These are phyloP conservation scores for Perccottus glenii DNA, from an alignment of 2,113 vertebrate species.

Conservation along the genomic window DNA sequence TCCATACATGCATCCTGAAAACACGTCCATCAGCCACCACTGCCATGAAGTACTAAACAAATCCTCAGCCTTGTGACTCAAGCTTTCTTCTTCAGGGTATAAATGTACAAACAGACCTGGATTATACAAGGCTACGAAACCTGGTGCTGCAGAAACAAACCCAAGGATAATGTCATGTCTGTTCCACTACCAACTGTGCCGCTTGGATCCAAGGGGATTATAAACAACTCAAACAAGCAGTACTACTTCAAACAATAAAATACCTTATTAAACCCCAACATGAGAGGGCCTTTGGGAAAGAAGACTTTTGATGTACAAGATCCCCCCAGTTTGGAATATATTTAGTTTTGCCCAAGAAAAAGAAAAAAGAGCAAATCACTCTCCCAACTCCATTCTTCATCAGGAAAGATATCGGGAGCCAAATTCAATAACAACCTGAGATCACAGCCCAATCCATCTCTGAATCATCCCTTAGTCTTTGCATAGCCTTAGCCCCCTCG, in stretches of 20 bases:
- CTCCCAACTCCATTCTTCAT: constrained; percentile 60
- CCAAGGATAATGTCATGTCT: constrained; percentile 48
- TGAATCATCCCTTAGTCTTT: constrained; percentile 72
- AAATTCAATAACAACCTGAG: constrained; percentile 72
- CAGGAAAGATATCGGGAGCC: constrained; percentile 61
- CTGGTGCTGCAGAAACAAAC: constrained; percentile 14
- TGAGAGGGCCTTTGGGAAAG: constrained; percentile 67
- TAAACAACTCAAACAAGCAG: constrained; percentile 70
- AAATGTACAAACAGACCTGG: constrained; percentile 38
- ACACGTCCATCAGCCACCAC: neutral
- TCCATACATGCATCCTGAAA: neutral
- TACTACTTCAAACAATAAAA: constrained; percentile 76
- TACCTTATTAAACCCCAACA: constrained; percentile 75
- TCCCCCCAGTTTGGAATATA: constrained; percentile 72
- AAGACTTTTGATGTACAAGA: constrained; percentile 72
- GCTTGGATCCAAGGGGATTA: constrained; percentile 68
- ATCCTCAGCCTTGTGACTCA: constrained; percentile 20
- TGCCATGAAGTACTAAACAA: constrained; percentile 1
- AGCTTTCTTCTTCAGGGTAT: constrained; percentile 30
- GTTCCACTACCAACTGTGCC: constrained; percentile 42
- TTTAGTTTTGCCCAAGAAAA: constrained; percentile 59
- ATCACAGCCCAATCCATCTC: constrained; percentile 64
- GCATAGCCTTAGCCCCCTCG: constrained; percentile 62
- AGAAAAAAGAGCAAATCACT: constrained; percentile 53
- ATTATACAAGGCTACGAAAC: constrained; percentile 27